Percentiles rank a stretch among this genome's conserved stretches.
Evolutionary conservation across 2,113 vertebrate genomes (phyloP).

Genomic region (Lamprologus sp.): DNA sequence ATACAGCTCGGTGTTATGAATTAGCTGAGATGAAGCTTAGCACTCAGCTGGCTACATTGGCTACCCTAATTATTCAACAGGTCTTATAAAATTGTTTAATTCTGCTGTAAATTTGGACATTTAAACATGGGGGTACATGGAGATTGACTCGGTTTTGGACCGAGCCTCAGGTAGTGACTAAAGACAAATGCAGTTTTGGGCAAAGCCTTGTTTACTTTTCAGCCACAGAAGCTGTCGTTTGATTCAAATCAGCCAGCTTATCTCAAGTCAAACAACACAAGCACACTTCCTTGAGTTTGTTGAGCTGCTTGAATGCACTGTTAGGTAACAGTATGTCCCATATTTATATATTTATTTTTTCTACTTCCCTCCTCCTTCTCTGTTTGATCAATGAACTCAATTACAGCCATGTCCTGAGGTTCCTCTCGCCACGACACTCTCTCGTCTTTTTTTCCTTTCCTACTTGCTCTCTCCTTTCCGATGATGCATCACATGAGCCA

Average conservation of each 20-base stretch:
- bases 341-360: background rate
- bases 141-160: background rate
- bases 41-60: background rate
- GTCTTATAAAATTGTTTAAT: background rate
- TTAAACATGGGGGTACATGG: background rate
- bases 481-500: constrained; percentile 71
- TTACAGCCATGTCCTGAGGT: constrained; percentile 75
- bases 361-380: background rate
- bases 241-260: background rate
- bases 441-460: constrained; percentile 36
- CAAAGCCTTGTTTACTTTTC: background rate
- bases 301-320: constrained; percentile 32
- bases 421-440: constrained; percentile 51
- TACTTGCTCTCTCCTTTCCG: constrained; percentile 14
- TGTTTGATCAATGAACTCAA: constrained; percentile 88
- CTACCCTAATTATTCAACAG: background rate
- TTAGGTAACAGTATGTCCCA: constrained; percentile 21
- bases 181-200: background rate
- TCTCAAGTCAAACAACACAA: background rate
- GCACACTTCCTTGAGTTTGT: background rate
- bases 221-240: background rate
- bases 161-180: background rate
- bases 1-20: background rate
- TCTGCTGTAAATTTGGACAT: background rate
- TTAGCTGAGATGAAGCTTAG: background rate